Evolutionary conservation across 2,797 vertebrate species (phyloP), one percentile per base, ranked within the genome.

Genomic region (Coilia nasus): DNA sequence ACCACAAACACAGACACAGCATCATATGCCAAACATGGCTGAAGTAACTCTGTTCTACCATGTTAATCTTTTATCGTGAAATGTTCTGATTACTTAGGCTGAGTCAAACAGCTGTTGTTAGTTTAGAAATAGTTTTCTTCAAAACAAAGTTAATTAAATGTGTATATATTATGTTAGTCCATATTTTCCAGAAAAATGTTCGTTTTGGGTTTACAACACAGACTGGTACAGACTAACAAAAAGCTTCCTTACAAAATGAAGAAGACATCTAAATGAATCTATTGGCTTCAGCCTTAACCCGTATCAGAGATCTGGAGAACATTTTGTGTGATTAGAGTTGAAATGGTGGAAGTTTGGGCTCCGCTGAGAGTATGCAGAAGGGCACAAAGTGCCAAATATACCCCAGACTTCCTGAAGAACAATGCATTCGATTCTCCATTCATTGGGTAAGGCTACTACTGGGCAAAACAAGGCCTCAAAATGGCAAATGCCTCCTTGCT

Each of bases 341-440:
- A 41, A 75, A 41, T 31, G 17, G 67, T 75, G 67, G 67, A 71
- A 31, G 67, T 35, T 41, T 35, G 14, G 25, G 15, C 25, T 31
- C 28, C 11, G 15, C 28, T 14, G 28, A 75, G 67, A 75, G 28
- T 41, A 75, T 75, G 19, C 31, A 75, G 28, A 75, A 41, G 67
- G 28, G 28, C 31, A 41, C 67, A 17, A 67, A 75, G 67, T 75
- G 28, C 67, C 67, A 64, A 64, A 75, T 75, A 75, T 75, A 75
- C 67, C 67, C 2, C 67, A 75, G 67, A 75, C 67, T 75, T 75
- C 67, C 67, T 75, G 67, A 35, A 75, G 67, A 75, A 75, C 67
- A 75, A 75, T 75, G 28, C 67, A 35, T 41, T 75, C 14, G 41
- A 35, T 41, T 41, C 67, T 75, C 67, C 67, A 75, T 75, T 75